phyloP scores from a whole-genome alignment of 2,113 vertebrate genomes.

The Tragelaphus strepsiceros region DNA sequence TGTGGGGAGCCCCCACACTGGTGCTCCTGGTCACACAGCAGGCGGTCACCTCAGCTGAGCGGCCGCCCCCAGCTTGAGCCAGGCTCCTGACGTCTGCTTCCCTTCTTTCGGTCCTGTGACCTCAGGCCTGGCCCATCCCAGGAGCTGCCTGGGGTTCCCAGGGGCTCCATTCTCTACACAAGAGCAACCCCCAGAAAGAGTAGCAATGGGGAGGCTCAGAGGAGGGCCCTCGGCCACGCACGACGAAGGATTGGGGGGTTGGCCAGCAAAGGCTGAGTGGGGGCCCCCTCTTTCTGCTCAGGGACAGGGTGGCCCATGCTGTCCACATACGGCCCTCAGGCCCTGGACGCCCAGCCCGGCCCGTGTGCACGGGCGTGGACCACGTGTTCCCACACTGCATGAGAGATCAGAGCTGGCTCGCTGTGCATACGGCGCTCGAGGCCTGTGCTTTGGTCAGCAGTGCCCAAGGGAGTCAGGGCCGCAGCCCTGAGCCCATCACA shows the following conservation, averaged over 20 bases:
- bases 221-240: fast-evolving
- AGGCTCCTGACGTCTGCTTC: neutral
- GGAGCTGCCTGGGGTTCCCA: neutral
- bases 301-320: neutral
- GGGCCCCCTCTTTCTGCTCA: neutral
- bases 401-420: fast-evolving
- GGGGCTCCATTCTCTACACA: neutral
- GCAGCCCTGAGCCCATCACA: neutral
- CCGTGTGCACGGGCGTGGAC: fast-evolving
- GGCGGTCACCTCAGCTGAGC: no score
- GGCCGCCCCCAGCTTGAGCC: neutral
- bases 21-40: neutral
- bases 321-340: neutral
- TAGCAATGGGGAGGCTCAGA: neutral
- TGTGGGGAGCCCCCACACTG: no score
- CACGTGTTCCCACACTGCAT: fast-evolving
- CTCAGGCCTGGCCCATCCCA: neutral
- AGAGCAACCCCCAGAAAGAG: neutral
- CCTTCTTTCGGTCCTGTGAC: neutral
- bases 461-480: neutral
- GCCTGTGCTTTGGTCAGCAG: neutral
- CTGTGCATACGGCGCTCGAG: neutral
- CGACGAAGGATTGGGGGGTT: fast-evolving
- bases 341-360: neutral
- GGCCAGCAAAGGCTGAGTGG: neutral